These are phyloP conservation scores for Lycia hirtaria DNA, from an alignment of 2,888 invertebrate species.

Conservation along the genomic window DNA sequence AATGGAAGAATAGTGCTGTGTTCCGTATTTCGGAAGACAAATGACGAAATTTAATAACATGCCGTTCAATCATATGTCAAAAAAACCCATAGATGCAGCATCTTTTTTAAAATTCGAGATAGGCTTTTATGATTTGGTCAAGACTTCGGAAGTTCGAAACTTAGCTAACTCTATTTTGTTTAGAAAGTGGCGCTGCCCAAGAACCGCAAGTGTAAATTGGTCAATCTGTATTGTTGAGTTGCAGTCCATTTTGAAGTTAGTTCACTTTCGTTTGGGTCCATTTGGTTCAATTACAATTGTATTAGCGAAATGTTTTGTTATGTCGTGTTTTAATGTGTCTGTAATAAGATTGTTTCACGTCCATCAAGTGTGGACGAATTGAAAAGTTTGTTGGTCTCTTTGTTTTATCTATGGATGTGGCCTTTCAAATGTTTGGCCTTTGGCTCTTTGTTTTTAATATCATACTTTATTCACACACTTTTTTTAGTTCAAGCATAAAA, in stretches of 20 bases:
- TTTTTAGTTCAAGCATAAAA: background rate
- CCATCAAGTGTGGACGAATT: constrained; percentile 13
- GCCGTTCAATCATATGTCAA: too few species aligned
- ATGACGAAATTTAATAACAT: too few species aligned
- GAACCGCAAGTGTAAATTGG: constrained; percentile 1
- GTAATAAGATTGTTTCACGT: constrained; percentile 29
- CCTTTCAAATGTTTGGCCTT: constrained; percentile 8
- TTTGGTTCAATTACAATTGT: constrained; percentile 67
- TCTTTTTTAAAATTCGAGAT: too few species aligned
- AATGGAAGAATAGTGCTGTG: too few species aligned
- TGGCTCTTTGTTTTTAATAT: background rate
- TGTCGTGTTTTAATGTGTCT: constrained; percentile 39
- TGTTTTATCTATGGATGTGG: constrained; percentile 8
- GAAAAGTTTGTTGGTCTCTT: constrained; percentile 3
- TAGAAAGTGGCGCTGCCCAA: constrained; percentile 32
- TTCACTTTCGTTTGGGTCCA: constrained; percentile 69
- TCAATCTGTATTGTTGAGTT: constrained; percentile 19
- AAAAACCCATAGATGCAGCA: too few species aligned
- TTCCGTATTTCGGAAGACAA: too few species aligned
- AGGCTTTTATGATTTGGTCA: too few species aligned
- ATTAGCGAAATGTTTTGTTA: constrained; percentile 50
- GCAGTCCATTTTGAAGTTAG: constrained; percentile 20
- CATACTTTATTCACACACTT: background rate
- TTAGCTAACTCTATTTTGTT: background rate
- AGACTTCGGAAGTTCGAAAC: too few species aligned